Evolutionary conservation across 2,888 invertebrate genomes (phyloP).

Genomic region (Sphaerophoria taeniata): DNA sequence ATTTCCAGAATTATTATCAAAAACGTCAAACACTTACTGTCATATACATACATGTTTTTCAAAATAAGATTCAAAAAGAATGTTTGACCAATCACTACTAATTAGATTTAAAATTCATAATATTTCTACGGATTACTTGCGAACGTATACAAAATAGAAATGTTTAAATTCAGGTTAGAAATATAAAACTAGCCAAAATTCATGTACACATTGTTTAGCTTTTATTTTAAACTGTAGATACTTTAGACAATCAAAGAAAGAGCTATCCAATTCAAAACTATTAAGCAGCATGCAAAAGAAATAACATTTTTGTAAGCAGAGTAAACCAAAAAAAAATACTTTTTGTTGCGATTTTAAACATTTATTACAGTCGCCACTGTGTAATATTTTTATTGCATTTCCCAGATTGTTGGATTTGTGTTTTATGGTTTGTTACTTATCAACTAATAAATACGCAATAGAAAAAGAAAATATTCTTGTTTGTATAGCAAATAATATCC

Average conservation of each 20-base stretch:
- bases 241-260: no score
- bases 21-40: conserved; percentile 59
- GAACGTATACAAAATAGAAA: neutral
- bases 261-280: no score
- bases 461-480: neutral
- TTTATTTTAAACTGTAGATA: no score
- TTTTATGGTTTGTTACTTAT: no score
- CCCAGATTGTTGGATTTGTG: conserved; percentile 19
- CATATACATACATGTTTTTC: conserved; percentile 34
- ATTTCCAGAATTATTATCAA: conserved; percentile 67
- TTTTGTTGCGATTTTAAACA: neutral
- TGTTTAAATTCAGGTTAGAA: no score
- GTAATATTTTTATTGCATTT: conserved; percentile 25
- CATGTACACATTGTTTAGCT: no score
- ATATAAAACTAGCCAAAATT: no score
- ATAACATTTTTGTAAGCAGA: no score
- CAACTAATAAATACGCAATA: conserved; percentile 11
- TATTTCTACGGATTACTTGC: conserved; percentile 20
- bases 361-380: neutral
- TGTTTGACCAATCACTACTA: conserved; percentile 57
- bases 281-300: no score
- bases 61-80: conserved; percentile 15
- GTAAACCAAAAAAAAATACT: no score
- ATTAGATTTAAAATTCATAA: conserved; percentile 46
- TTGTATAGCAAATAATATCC: conserved; percentile 20